Evolutionary conservation across 2,113 vertebrate genomes (phyloP), one percentile per base, ranked within the genome.

Genomic region (Calcarius ornatus): DNA sequence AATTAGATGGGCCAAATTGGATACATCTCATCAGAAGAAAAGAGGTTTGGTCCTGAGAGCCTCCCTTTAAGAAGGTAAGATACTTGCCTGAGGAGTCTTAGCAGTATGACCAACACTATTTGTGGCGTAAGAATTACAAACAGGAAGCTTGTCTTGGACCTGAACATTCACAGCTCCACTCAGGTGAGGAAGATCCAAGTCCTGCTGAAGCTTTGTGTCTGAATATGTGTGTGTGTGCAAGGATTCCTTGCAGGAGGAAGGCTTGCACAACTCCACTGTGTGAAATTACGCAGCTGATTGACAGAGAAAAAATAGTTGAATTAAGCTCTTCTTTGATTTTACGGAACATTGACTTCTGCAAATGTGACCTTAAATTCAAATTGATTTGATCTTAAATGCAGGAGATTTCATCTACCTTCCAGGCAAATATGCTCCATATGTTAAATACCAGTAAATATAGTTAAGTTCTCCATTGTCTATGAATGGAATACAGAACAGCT

Each of bases 281-380:
- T 35, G 70, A 76, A 95, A n/a, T n/a, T n/a, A n/a, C n/a, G n/a
- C n/a, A n/a, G n/a, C n/a, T n/a, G n/a, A n/a, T n/a, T 66, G 90
- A 81, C 3, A 17, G 79, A 66, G 81, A 25, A 84, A 87, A 94
- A 93, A 90, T 9, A 69, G 81, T 33, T 96, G 87, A 94, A 88
- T 94, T 92, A 93, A 96, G 76, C 88, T 86, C 87, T 64, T 89
- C 94, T 97, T 95, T 96, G 95, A 95, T 96, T 97, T 95, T 94
- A 92, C 0, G 5, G 85, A 94, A 90, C 92, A 95, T 91, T 86
- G 96, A 90, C 94, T 95, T 88, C 93, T 95, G 92, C 82, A 96
- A 96, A 97, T 95, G 85, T 95, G 94, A 96, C 94, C 93, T 96
- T 95, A 97, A 97, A 96, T 96, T 97, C 92, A 92, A 93, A 97